Evolutionary conservation across 2,888 invertebrate genomes (phyloP), one percentile per base, ranked within the genome.

Genomic region (Hipparchia sbordonii): DNA sequence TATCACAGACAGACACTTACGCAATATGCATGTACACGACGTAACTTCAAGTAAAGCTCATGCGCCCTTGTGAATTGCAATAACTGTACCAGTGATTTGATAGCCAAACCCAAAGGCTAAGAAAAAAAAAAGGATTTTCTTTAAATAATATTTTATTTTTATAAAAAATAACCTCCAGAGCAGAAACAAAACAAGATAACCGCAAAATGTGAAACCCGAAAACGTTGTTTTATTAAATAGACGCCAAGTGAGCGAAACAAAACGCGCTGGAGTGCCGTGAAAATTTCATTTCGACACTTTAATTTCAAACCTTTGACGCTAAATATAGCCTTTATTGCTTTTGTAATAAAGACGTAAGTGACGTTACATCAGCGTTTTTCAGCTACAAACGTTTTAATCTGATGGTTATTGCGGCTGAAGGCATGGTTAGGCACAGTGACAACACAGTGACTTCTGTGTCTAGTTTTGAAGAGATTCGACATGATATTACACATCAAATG

Each of bases 261-360:
- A 23, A 80, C 83, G 82, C 79, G 77, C 81, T 79, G 83, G 87
- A 87, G 87, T 84, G 86, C 85, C 83, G 82, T 79, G 81, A 78
- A 84, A 88, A 84, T 87, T 89, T 89, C 88, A 89, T 91, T 89
- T 87, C 87, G 82, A 85, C 83, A 85, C 82, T 90, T 90, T 90
- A 86, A 90, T 90, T 89, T 85, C 83, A 70, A 76, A 85, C 86
- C 89, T 89, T 90, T 90, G 89, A 88, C 87, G 82, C 82, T 87
- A 87, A 90, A 88, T 91, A 86, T 90, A 82, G 87, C 77, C 90
- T 89, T 90, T 91, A 91, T 90, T 90, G 89, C 91, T 86, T 88
- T 88, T 82, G 89, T 85, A 90, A 91, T 91, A 91, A 89, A 89
- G 89, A 82, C 85, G 86, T 82, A 82, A 87, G 87, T 85, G 85